phyloP scores from a whole-genome alignment of 2,888 invertebrate genomes.

The Pasiphila rectangulata region DNA sequence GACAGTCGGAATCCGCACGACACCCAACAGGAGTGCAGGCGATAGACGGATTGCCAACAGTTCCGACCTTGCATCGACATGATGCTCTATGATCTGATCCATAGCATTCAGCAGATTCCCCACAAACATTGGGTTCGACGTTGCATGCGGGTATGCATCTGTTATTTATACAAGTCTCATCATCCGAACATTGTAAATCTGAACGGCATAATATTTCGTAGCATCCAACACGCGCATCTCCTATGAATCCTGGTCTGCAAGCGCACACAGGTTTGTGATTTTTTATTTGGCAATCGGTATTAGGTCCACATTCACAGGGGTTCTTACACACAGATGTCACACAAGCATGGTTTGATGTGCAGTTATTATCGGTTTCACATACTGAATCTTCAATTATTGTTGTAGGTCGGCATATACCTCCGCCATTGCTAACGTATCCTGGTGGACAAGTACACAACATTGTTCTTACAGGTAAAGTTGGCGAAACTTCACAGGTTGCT shows the following conservation, averaged over 20 bases:
- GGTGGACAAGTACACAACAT: constrained; percentile 95
- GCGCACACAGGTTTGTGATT: constrained; percentile 94
- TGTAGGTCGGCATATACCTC: constrained; percentile 90
- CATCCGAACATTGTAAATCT: constrained; percentile 89
- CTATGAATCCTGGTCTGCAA: constrained; percentile 90
- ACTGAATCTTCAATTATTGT: constrained; percentile 82
- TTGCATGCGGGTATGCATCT: constrained; percentile 91
- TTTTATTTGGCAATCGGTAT: constrained; percentile 91
- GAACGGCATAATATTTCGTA: constrained; percentile 86
- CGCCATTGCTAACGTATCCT: constrained; percentile 92
- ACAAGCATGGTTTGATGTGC: constrained; percentile 89
- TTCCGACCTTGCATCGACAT: constrained; percentile 91
- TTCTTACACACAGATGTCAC: constrained; percentile 89
- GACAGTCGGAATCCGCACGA: constrained; percentile 89
- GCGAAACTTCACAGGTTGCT: constrained; percentile 89
- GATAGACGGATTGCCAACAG: constrained; percentile 89
- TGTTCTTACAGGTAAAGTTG: constrained; percentile 90
- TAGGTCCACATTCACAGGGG: constrained; percentile 92
- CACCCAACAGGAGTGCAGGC: constrained; percentile 91
- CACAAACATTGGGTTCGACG: constrained; percentile 86
- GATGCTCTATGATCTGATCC: constrained; percentile 89
- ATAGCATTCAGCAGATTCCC: constrained; percentile 88
- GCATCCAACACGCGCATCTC: constrained; percentile 92
- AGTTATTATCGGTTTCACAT: constrained; percentile 89
- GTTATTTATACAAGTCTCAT: constrained; percentile 90